Conservation (phyloP, 2,797 vertebrate species). For the Ateles fusciceps region DNA sequence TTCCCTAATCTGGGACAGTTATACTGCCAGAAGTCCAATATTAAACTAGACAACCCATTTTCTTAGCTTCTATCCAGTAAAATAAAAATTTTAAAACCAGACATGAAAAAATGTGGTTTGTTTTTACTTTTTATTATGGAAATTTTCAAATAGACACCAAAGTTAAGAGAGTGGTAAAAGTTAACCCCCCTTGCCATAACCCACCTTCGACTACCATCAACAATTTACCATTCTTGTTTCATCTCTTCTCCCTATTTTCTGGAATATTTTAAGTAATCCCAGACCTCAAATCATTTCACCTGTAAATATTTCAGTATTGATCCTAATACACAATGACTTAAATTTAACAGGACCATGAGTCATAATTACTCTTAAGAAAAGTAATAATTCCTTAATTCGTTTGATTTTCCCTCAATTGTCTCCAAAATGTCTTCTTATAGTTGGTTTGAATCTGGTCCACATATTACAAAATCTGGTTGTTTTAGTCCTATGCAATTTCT, state of each 20-base stretch:
- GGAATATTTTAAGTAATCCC: not conserved
- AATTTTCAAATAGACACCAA: conserved; percentile 38
- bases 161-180: conserved; percentile 4
- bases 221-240: not conserved
- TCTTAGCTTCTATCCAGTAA: not conserved
- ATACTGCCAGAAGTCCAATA: not conserved
- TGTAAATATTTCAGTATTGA: conserved; percentile 10
- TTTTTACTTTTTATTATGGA: conserved; percentile 28
- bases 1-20: not conserved
- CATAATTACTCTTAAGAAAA: not conserved
- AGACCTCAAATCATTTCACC: not conserved
- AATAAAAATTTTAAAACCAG: conserved; percentile 49
- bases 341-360: not conserved
- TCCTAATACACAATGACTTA: not conserved
- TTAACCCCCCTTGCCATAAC: not conserved
- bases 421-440: not conserved
- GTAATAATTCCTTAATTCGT: not conserved
- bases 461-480: not conserved
- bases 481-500: not conserved
- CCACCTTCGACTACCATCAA: not conserved
- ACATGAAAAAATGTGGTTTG: not conserved
- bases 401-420: not conserved
- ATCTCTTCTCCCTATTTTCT: not conserved
- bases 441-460: not conserved
- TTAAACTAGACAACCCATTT: not conserved